Base-by-base conservation (phyloP, 2,888 invertebrate species). In the Rotaria socialis region DNA sequence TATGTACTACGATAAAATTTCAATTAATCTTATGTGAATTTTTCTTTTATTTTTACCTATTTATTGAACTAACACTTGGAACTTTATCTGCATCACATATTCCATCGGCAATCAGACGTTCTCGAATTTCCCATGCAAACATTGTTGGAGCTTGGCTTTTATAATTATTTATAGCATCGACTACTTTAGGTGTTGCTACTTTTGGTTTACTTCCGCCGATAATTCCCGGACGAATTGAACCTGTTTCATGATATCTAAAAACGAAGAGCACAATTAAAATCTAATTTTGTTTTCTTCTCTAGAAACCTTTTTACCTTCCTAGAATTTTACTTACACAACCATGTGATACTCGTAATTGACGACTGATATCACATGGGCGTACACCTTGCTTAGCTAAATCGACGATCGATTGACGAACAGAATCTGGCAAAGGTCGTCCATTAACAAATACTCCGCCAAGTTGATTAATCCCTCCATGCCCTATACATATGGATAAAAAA, bases 21-120 rank as follows among this genome's bases (percentile, higher is more conserved):
- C 52, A 16, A 52, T 52, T 52, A 52, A 52, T 52, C 52, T 52
- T 52, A 52, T 52, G 52, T 52, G 52, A 52, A 16, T 52, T 35
- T 35, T 35, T 35, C 35, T 35, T 52, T 52, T 52, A 52, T 52
- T 52, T 14, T 56, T 88, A 97, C 97, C 97, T 95, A 93, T 97
- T 97, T 90, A 98, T 97, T 90, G 96, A 97, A 90, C 96, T 96
- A 88, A 98, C 97, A 90, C 96, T 96, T 91, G 99, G 99, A 90
- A 98, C 97, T 92, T 97, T 98, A 92, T 99, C 99, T 92, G 96
- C 96, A 88, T 96, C 96, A 92, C 99, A 99, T 90, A 99, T 96
- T 84, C 95, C 95, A 91, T 99, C 99, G 41, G 96, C 95, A 87
- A 98, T 93, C 90, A 98, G 94, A 93, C 97, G 93, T 92, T 97